Evolutionary conservation across 2,113 vertebrate species (phyloP).

Genomic region (Morone saxatilis): DNA sequence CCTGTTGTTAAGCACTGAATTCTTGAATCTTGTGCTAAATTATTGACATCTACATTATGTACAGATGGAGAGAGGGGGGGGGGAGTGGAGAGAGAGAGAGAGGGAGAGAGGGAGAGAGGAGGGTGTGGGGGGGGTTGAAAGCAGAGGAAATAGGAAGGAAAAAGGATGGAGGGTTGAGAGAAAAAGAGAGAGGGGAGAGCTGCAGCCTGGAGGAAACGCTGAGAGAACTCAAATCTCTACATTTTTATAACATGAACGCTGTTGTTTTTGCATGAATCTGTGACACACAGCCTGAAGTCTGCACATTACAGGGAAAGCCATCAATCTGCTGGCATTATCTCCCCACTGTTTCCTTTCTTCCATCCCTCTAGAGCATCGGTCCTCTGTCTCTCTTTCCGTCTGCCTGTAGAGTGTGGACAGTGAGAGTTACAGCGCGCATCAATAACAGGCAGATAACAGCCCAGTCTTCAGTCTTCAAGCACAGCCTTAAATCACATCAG

Average conservation of each 20-base stretch:
- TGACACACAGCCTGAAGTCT: constrained; percentile 34
- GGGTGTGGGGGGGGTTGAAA: not conserved
- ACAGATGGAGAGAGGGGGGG: constrained; percentile 35
- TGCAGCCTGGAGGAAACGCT: not conserved
- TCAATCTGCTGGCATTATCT: constrained; percentile 62
- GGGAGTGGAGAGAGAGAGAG: not conserved
- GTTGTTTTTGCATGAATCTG: constrained; percentile 29
- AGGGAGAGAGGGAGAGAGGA: not conserved
- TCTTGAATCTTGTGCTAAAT: constrained; percentile 71
- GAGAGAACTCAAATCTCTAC: not conserved
- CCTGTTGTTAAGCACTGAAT: constrained; percentile 79
- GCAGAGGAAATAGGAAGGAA: not conserved
- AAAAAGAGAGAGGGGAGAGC: not conserved
- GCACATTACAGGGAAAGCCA: constrained; percentile 40
- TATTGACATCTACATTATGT: constrained; percentile 81
- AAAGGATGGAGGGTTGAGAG: not conserved
- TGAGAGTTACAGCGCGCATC: constrained; percentile 72
- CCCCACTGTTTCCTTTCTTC: constrained; percentile 39
- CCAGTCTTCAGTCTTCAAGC: constrained; percentile 70
- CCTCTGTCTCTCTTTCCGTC: constrained; percentile 30
- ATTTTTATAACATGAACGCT: constrained; percentile 9
- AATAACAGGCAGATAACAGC: constrained; percentile 76
- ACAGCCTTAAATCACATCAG: constrained; percentile 76
- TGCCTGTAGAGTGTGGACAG: constrained; percentile 57
- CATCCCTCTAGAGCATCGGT: constrained; percentile 39